phyloP scores from a whole-genome alignment of 2,113 vertebrate species.

The Strigops habroptila region DNA sequence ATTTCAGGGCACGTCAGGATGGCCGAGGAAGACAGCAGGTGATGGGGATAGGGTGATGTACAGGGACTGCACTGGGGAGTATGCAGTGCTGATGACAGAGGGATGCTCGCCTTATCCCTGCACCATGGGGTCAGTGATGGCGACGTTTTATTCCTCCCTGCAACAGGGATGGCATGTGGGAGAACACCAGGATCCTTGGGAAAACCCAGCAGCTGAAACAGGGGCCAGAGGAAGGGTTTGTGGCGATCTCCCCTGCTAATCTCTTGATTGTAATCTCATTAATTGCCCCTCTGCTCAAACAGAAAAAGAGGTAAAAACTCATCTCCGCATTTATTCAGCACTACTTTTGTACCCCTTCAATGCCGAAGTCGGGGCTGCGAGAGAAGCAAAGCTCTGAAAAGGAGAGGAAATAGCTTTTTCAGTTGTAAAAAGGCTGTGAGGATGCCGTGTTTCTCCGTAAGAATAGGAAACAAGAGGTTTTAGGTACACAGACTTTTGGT shows the following conservation, averaged over 20 bases:
- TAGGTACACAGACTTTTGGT: not conserved
- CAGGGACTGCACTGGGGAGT: not conserved
- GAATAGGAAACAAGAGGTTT: not conserved
- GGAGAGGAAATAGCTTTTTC: conserved; percentile 12
- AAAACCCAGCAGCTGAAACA: not conserved
- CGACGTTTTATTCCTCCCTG: not conserved
- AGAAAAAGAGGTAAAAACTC: conserved; percentile 38
- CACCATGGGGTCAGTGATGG: accelerated
- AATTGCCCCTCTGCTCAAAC: conserved; percentile 34
- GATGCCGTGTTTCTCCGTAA: not conserved
- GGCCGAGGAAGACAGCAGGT: accelerated
- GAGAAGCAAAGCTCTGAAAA: not conserved
- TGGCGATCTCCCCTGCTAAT: not conserved
- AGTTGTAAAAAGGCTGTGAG: not conserved
- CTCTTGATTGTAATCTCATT: conserved; percentile 30
- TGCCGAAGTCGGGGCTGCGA: not conserved
- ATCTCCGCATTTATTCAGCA: not conserved
- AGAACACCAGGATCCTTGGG: not conserved
- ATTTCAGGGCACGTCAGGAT: accelerated
- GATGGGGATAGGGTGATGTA: not conserved
- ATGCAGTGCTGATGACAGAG: not conserved
- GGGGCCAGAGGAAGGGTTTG: not conserved
- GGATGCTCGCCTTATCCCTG: accelerated
- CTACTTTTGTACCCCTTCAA: not conserved
- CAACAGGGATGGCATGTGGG: not conserved